Conservation (phyloP, 2,888 invertebrate species). For the Diadegma fenestrale region DNA sequence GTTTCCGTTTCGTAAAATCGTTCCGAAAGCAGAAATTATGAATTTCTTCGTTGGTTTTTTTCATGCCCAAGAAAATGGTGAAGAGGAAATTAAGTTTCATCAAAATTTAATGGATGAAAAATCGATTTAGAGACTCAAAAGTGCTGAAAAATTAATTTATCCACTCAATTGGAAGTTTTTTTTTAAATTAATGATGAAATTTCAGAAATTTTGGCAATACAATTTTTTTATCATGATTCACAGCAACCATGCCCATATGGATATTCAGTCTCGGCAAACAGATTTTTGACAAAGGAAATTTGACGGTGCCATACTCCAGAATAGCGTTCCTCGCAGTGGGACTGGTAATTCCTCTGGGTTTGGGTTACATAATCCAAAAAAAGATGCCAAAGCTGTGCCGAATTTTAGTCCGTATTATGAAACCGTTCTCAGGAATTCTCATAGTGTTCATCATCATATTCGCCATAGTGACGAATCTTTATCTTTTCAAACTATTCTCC, state of each 20-base stretch:
- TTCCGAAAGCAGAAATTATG: too few species aligned
- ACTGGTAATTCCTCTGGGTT: slow-evolving; percentile 91
- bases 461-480: slow-evolving; percentile 95
- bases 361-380: slow-evolving; percentile 89
- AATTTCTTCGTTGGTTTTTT: too few species aligned
- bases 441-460: slow-evolving; percentile 94
- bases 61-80: too few species aligned
- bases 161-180: too few species aligned
- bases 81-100: too few species aligned
- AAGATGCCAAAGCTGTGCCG: slow-evolving; percentile 89
- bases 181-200: neutral
- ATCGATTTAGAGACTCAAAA: too few species aligned
- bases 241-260: slow-evolving; percentile 96
- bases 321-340: slow-evolving; percentile 91
- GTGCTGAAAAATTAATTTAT: too few species aligned
- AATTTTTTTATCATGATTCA: neutral
- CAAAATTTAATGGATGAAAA: too few species aligned
- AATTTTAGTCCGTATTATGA: slow-evolving; percentile 92
- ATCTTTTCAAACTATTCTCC: slow-evolving; percentile 94
- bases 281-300: slow-evolving; percentile 90
- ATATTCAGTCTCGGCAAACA: slow-evolving; percentile 93
- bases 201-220: neutral
- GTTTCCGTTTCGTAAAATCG: too few species aligned
- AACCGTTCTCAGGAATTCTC: slow-evolving; percentile 92
- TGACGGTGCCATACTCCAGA: slow-evolving; percentile 92